phyloP scores from a whole-genome alignment of 2,113 vertebrate genomes.

The Ardeotis arabs region DNA sequence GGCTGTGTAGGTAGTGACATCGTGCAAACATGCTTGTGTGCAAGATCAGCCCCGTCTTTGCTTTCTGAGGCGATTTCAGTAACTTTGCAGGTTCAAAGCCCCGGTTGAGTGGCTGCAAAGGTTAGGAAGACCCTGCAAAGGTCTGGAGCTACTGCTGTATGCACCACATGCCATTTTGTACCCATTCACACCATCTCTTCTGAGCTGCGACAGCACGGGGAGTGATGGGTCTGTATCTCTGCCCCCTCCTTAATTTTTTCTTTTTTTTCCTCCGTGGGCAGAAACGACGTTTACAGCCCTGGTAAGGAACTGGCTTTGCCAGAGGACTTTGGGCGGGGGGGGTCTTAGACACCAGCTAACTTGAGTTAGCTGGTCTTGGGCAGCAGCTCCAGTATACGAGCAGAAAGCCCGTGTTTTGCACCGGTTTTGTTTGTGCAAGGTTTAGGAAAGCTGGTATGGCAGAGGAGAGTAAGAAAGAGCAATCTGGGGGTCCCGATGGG shows the following conservation, averaged over 20 bases:
- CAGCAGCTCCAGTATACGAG: fast-evolving
- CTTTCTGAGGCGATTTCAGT: not conserved
- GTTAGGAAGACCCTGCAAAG: not conserved
- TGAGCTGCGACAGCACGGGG: not conserved
- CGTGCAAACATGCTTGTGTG: fast-evolving
- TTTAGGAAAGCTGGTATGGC: not conserved
- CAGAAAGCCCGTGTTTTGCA: not conserved
- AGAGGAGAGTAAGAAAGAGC: not conserved
- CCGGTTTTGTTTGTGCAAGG: not conserved
- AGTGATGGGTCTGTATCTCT: not conserved
- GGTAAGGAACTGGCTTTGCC: not conserved
- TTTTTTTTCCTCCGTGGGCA: not conserved
- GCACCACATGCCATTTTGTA: fast-evolving
- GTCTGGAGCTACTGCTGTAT: not conserved
- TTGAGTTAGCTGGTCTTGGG: not conserved
- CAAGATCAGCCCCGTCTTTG: not conserved
- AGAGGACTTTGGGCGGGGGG: too few relatives aligned
- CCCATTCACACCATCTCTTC: fast-evolving
- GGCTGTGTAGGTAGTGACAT: fast-evolving
- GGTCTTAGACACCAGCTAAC: not conserved
- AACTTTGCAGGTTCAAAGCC: not conserved
- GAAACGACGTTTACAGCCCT: not conserved
- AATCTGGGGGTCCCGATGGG: fast-evolving
- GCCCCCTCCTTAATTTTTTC: too few relatives aligned
- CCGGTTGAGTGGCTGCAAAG: not conserved